Percentiles rank a stretch among this genome's conserved stretches.
phyloP scores from a whole-genome alignment of 2,888 invertebrate genomes.

The Kuschelorhynchus macadamiae region DNA sequence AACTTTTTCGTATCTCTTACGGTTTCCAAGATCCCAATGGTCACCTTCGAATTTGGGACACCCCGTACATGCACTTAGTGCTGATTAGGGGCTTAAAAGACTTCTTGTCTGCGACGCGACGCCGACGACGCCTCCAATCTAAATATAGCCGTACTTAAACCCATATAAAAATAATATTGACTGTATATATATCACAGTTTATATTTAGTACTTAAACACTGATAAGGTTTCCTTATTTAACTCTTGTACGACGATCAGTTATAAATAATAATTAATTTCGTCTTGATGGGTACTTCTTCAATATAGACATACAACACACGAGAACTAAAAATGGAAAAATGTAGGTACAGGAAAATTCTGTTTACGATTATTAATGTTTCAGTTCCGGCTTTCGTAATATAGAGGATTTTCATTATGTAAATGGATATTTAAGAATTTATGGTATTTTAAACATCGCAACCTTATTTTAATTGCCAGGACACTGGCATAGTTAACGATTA shows the following conservation, averaged over 20 bases:
- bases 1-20: no score
- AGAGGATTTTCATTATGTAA: slow-evolving; percentile 9
- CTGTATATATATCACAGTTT: background rate
- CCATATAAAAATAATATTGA: slow-evolving; percentile 1
- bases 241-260: background rate
- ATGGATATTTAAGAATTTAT: slow-evolving; percentile 13
- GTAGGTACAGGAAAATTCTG: no score
- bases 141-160: slow-evolving; percentile 4
- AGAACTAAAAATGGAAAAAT: no score
- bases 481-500: slow-evolving; percentile 3
- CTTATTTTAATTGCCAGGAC: slow-evolving; percentile 9
- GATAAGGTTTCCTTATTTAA: slow-evolving; percentile 13
- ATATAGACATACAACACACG: no score
- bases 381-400: no score
- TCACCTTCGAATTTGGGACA: no score
- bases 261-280: no score
- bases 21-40: no score
- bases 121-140: background rate
- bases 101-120: background rate
- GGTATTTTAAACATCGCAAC: slow-evolving; percentile 7
- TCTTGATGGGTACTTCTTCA: no score
- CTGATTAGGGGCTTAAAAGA: slow-evolving; percentile 1
- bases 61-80: no score
- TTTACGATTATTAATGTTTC: no score
- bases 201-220: background rate